These are phyloP conservation scores for Apolygus lucorum DNA, from an alignment of 1,140 invertebrate species.

Conservation along the genomic window DNA sequence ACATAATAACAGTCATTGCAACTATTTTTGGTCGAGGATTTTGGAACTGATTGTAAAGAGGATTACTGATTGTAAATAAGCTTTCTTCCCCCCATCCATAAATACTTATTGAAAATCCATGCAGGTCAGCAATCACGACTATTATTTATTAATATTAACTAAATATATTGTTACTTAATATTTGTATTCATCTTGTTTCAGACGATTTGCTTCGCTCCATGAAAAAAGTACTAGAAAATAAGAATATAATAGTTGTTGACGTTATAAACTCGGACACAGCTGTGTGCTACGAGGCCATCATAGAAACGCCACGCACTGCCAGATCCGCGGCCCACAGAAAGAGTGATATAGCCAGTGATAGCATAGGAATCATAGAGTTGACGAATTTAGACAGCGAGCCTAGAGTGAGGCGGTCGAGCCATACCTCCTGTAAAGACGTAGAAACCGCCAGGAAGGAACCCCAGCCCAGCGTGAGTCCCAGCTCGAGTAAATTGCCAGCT, in stretches of 20 bases:
- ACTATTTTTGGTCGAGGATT: no score
- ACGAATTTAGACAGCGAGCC: conserved; percentile 18
- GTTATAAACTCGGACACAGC: conserved; percentile 26
- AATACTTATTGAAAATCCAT: no score
- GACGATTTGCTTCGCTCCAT: not conserved
- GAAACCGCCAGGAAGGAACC: not conserved
- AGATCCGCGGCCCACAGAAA: not conserved
- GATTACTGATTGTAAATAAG: no score
- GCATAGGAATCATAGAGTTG: conserved; percentile 3
- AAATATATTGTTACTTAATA: no score
- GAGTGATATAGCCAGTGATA: not conserved
- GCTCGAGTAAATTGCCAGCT: not conserved
- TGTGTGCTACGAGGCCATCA: conserved; percentile 2
- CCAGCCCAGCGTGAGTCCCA: not conserved
- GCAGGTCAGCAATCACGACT: no score
- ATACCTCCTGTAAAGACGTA: not conserved
- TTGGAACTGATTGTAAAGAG: no score
- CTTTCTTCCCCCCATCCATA: no score
- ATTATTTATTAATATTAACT: no score
- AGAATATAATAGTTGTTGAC: conserved; percentile 27
- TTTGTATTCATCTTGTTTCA: not conserved
- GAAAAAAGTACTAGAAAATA: conserved; percentile 5
- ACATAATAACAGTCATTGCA: no score
- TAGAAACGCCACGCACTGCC: not conserved
- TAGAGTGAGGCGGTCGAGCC: conserved; percentile 10